phyloP scores from a whole-genome alignment of 2,888 invertebrate species.

The Hydrotaea diabolus region DNA sequence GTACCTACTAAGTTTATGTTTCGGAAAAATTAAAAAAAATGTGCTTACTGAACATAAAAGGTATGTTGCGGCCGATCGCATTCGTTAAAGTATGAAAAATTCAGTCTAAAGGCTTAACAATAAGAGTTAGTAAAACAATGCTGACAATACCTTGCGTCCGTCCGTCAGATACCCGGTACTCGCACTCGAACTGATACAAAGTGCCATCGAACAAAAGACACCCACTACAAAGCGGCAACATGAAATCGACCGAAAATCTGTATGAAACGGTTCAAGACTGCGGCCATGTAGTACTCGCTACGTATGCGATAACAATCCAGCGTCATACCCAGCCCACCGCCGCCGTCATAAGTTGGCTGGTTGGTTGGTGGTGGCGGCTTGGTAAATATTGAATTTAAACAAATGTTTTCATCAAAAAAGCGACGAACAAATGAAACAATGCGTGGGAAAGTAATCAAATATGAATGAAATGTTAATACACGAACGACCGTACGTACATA shows the following conservation, averaged over 20 bases:
- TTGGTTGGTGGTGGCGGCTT: neutral
- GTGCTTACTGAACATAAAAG: neutral
- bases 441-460: slow-evolving; percentile 62
- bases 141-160: neutral
- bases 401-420: slow-evolving; percentile 33
- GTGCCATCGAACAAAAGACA: slow-evolving; percentile 31
- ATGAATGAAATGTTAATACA: slow-evolving; percentile 33
- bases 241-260: slow-evolving; percentile 47
- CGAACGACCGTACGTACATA: neutral
- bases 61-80: neutral
- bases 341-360: neutral
- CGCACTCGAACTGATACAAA: neutral
- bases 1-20: neutral
- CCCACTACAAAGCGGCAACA: slow-evolving; percentile 54
- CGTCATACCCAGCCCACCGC: slow-evolving; percentile 5
- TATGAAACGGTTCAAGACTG: slow-evolving; percentile 8
- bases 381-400: slow-evolving; percentile 61
- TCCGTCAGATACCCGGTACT: neutral
- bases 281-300: neutral
- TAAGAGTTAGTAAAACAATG: neutral
- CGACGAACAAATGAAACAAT: slow-evolving; percentile 31
- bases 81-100: slow-evolving; percentile 14
- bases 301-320: slow-evolving; percentile 46
- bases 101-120: slow-evolving; percentile 25
- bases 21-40: slow-evolving; percentile 20